These are phyloP conservation scores for Gymnobelideus leadbeateri DNA, from an alignment of 2,113 vertebrate species.

Conservation along the genomic window DNA sequence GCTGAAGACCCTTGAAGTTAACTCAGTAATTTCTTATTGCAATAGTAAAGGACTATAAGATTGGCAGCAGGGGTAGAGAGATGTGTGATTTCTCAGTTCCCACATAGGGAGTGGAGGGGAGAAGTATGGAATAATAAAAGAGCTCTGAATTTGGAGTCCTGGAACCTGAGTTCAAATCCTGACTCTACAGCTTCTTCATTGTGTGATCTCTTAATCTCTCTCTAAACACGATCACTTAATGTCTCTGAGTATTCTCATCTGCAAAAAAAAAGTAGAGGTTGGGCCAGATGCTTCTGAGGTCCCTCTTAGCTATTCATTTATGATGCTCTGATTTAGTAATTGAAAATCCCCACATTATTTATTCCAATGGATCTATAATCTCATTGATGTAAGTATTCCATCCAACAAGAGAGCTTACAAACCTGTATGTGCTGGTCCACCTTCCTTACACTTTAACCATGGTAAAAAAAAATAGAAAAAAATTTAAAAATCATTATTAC, in stretches of 20 bases:
- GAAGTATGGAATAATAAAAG: neutral
- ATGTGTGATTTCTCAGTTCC: neutral
- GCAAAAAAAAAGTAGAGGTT: neutral
- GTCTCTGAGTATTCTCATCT: neutral
- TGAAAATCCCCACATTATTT: neutral
- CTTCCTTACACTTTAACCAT: neutral
- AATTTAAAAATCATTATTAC: too few relatives aligned
- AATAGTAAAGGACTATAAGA: neutral
- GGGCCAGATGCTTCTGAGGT: neutral
- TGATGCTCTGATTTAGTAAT: neutral
- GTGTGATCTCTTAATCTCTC: neutral
- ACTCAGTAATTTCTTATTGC: slow-evolving; percentile 15
- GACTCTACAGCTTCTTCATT: neutral
- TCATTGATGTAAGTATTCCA: neutral
- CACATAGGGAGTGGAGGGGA: neutral
- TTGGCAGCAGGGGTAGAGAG: neutral
- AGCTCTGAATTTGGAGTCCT: neutral
- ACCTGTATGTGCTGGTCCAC: neutral
- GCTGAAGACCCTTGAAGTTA: neutral
- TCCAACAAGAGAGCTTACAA: neutral
- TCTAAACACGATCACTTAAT: neutral
- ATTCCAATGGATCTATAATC: neutral
- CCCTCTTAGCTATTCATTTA: neutral
- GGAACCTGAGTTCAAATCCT: neutral
- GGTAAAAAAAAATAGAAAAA: slow-evolving; percentile 17